Conservation (phyloP, 2,888 invertebrate species). For the Cylindroiulus punctatus region DNA sequence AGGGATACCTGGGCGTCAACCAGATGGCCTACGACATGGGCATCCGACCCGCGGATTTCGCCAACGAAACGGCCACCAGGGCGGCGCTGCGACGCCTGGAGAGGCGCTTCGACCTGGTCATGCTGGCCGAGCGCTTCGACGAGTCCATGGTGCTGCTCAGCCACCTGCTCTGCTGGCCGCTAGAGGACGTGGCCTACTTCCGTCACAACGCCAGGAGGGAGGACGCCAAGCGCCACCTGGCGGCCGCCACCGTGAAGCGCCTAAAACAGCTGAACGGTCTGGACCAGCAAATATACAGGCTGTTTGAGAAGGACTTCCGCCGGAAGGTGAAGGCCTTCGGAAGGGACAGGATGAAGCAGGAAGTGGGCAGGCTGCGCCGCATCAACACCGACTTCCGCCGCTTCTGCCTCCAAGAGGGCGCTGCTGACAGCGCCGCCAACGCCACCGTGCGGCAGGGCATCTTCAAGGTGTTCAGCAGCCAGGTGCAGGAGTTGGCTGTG, state of each 20-base stretch:
- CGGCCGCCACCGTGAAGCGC: constrained; percentile 59
- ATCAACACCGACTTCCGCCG: too few relatives aligned
- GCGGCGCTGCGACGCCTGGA: constrained; percentile 61
- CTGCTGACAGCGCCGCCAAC: neutral
- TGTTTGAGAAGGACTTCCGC: constrained; percentile 58
- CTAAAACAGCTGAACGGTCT: constrained; percentile 60
- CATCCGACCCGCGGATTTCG: too few relatives aligned
- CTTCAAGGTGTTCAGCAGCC: neutral
- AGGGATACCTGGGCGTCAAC: constrained; percentile 63
- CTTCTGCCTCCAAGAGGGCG: too few relatives aligned
- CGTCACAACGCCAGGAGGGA: constrained; percentile 61
- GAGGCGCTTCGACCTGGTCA: constrained; percentile 62
- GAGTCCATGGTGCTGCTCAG: constrained; percentile 63
- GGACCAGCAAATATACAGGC: constrained; percentile 61
- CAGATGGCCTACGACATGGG: constrained; percentile 64
- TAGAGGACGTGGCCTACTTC: constrained; percentile 62
- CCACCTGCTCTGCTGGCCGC: constrained; percentile 63
- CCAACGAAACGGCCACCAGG: constrained; percentile 53
- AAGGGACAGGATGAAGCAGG: neutral
- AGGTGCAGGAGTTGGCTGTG: too few relatives aligned
- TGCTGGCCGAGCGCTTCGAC: constrained; percentile 64
- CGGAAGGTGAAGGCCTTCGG: constrained; percentile 25
- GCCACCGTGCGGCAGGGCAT: neutral
- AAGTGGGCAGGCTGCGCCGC: neutral
- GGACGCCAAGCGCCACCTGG: constrained; percentile 58